Conservation (phyloP, 2,888 invertebrate species). For the Drosophila multiciliata region DNA sequence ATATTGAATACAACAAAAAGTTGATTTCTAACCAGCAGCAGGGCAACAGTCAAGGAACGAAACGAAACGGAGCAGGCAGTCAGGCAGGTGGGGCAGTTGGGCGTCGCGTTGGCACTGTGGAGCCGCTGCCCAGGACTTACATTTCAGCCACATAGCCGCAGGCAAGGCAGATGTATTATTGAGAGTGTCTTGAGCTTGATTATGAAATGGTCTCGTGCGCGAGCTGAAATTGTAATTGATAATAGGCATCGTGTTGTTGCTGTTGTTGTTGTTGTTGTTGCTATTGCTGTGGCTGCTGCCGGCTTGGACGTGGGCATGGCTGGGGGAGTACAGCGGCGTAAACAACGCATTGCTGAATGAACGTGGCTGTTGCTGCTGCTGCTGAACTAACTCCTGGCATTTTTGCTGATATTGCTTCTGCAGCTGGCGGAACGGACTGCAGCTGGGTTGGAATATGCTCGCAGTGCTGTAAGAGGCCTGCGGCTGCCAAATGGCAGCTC, state of each 20-base stretch:
- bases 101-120: conserved; percentile 40
- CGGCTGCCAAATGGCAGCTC: conserved; percentile 64
- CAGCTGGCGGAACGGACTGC: conserved; percentile 55
- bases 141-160: conserved; percentile 82
- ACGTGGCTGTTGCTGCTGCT: conserved; percentile 33
- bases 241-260: conserved; percentile 68
- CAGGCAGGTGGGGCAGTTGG: conserved; percentile 30
- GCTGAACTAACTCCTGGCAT: conserved; percentile 41
- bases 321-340: conserved; percentile 61
- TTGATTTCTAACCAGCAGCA: conserved; percentile 23
- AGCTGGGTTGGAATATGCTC: conserved; percentile 67
- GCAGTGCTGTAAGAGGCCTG: conserved; percentile 62
- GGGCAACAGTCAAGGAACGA: conserved; percentile 36
- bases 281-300: conserved; percentile 18
- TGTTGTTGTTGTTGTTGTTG: conserved; percentile 50
- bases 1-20: background rate
- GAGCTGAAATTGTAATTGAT: conserved; percentile 73
- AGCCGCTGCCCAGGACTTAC: conserved; percentile 82
- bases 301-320: conserved; percentile 45
- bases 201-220: conserved; percentile 79
- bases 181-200: conserved; percentile 77
- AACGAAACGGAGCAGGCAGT: conserved; percentile 32
- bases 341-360: conserved; percentile 43
- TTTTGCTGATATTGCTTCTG: conserved; percentile 74
- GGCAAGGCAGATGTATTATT: conserved; percentile 81